phyloP scores from a whole-genome alignment of 2,888 invertebrate genomes.

The Latrodectus hesperus region DNA sequence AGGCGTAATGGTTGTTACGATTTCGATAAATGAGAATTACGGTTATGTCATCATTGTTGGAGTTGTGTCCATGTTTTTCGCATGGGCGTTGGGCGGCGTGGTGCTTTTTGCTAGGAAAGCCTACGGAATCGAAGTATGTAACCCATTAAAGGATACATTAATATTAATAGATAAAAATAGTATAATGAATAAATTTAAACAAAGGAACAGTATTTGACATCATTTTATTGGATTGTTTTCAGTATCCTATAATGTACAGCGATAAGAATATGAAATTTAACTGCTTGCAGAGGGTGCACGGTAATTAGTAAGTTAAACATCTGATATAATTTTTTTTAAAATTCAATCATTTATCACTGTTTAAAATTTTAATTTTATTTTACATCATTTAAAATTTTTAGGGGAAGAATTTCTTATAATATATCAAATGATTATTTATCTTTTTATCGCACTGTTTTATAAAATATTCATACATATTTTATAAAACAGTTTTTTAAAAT shows the following conservation, averaged over 20 bases:
- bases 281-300: conserved; percentile 77
- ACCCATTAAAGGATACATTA: not conserved
- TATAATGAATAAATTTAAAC: not conserved
- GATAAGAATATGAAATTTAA: conserved; percentile 76
- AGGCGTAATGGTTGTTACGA: conserved; percentile 22
- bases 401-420: no score
- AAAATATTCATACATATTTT: no score
- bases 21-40: conserved; percentile 51
- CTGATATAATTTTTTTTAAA: not conserved
- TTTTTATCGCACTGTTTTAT: no score
- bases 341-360: not conserved
- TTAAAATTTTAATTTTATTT: not conserved
- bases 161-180: not conserved
- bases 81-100: conserved; percentile 23
- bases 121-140: conserved; percentile 45
- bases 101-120: conserved; percentile 38
- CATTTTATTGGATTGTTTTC: conserved; percentile 48
- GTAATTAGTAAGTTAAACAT: conserved; percentile 76
- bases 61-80: conserved; percentile 44
- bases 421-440: no score
- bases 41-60: conserved; percentile 61
- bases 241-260: conserved; percentile 77
- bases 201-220: not conserved
- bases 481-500: no score
- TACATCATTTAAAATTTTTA: no score